Evolutionary conservation across 2,113 vertebrate genomes (phyloP).

Genomic region (Dipodomys merriami): DNA sequence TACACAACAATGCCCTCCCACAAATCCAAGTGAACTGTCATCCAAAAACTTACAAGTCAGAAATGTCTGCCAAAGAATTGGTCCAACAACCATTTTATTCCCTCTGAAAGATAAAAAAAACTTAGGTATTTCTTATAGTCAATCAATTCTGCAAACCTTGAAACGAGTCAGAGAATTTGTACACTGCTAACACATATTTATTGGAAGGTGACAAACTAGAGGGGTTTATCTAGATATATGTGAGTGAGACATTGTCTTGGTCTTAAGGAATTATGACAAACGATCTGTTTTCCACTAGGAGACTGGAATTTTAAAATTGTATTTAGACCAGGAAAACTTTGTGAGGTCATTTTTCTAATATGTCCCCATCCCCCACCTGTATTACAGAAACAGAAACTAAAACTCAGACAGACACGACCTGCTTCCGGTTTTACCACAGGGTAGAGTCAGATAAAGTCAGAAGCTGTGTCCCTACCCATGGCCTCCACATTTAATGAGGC

Average conservation of each 20-base stretch:
- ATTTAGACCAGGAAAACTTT: neutral
- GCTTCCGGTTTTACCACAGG: neutral
- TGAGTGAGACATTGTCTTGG: neutral
- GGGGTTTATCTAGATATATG: neutral
- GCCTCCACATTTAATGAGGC: neutral
- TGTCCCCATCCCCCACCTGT: neutral
- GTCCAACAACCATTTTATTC: conserved; percentile 52
- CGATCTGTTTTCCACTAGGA: conserved; percentile 14
- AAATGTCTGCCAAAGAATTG: conserved; percentile 72
- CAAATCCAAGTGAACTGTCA: neutral
- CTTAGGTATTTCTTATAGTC: conserved; percentile 50
- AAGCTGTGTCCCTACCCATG: too few relatives aligned
- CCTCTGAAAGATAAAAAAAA: conserved; percentile 17
- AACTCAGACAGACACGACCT: neutral
- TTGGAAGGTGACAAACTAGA: conserved; percentile 40
- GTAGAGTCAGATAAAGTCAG: neutral
- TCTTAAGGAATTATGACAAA: neutral
- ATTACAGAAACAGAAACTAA: conserved; percentile 54
- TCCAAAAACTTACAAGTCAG: conserved; percentile 61
- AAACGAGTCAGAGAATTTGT: conserved; percentile 54
- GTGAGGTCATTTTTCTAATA: neutral
- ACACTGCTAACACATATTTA: conserved; percentile 32
- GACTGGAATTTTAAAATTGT: conserved; percentile 20
- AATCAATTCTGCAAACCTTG: conserved; percentile 63
- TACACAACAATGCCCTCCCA: neutral